A percentile compares a stretch with the other conserved stretches of the same genome.
Conservation (phyloP, 1,140 invertebrate genomes). For the Sycophila sp. region DNA sequence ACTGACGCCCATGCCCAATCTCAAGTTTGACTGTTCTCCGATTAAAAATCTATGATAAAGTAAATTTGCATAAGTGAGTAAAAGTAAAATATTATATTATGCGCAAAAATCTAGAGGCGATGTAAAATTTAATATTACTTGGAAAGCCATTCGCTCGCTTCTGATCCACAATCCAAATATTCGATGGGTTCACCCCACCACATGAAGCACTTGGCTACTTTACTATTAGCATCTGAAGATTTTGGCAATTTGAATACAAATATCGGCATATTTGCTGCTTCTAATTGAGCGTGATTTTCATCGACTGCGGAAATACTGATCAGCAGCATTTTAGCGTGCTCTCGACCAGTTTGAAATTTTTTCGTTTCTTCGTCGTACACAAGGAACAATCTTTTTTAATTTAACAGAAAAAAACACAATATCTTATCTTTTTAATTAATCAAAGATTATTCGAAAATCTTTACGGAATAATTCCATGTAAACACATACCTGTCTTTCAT, state of each 20-base stretch:
- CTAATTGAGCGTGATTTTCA: constrained; percentile 48
- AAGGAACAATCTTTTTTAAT: constrained; percentile 58
- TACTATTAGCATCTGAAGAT: constrained; percentile 1
- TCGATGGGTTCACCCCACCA: constrained; percentile 54
- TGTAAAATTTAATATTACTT: too few species aligned
- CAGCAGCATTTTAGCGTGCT: constrained; percentile 53
- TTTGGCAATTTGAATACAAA: constrained; percentile 48
- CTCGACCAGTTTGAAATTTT: constrained; percentile 51
- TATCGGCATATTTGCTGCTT: constrained; percentile 51
- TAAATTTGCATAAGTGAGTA: too few species aligned
- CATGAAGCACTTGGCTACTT: constrained; percentile 47
- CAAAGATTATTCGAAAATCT: too few species aligned
- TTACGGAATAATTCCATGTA: neutral
- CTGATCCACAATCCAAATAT: constrained; percentile 60
- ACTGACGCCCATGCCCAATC: constrained; percentile 43
- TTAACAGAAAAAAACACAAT: constrained; percentile 25
- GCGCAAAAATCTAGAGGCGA: too few species aligned
- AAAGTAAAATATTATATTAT: too few species aligned
- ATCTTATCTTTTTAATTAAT: too few species aligned
- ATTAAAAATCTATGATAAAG: constrained; percentile 51
- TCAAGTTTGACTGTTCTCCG: constrained; percentile 47
- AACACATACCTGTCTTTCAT: constrained; percentile 52
- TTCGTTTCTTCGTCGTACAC: constrained; percentile 53
- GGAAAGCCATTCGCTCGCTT: constrained; percentile 58
- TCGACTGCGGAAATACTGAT: constrained; percentile 46